A percentile compares a stretch with the other conserved stretches of the same genome.
Evolutionary conservation across 2,113 vertebrate genomes (phyloP).

Genomic region (Hippocampus barbouri): DNA sequence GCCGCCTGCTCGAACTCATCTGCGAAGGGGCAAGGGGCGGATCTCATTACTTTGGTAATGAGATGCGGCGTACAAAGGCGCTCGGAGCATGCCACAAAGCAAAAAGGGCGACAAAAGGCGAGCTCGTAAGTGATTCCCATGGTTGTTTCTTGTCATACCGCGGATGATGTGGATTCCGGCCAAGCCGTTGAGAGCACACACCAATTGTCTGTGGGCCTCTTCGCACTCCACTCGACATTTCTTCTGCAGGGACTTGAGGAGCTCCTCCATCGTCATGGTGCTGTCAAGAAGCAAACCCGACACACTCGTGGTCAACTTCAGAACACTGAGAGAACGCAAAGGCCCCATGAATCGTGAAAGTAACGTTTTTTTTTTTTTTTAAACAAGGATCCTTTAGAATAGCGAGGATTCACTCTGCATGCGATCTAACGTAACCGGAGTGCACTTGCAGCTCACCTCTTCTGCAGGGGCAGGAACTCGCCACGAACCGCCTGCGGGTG

Average conservation of each 20-base stretch:
- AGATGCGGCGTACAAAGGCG: conserved; percentile 13
- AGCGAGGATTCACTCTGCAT: too few species aligned
- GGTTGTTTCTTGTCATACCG: conserved; percentile 72
- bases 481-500: conserved; percentile 96
- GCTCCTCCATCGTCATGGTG: conserved; percentile 99
- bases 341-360: too few species aligned
- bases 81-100: conserved; percentile 6
- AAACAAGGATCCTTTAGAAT: too few species aligned
- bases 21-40: conserved; percentile 47
- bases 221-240: conserved; percentile 96
- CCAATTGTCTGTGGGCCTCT: conserved; percentile 92
- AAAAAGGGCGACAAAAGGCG: conserved; percentile 9
- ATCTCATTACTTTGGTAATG: conserved; percentile 19
- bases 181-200: conserved; percentile 95
- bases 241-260: conserved; percentile 93
- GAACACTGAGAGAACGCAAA: too few species aligned
- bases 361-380: too few species aligned
- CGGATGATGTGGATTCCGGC: conserved; percentile 98
- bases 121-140: conserved; percentile 43
- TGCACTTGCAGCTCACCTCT: conserved; percentile 74
- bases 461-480: conserved; percentile 96
- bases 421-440: too few species aligned
- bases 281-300: conserved; percentile 55
- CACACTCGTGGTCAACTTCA: not conserved
- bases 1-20: conserved; percentile 82